Evolutionary conservation across 2,797 vertebrate species (phyloP).

Genomic region (Notolepis coatsorum): DNA sequence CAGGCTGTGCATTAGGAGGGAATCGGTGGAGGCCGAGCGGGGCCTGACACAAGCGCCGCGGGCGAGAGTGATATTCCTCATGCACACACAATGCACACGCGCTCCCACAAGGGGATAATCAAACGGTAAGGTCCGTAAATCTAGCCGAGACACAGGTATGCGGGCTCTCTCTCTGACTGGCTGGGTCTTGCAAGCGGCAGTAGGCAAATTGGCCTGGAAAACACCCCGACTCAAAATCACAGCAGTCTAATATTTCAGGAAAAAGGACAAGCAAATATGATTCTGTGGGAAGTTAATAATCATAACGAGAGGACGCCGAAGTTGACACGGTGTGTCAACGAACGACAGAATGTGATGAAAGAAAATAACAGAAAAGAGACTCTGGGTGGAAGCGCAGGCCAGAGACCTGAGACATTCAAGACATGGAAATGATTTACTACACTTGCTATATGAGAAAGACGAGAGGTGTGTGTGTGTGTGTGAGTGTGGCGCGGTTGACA

Average conservation of each 20-base stretch:
- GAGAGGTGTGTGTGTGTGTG: no score
- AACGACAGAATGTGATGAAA: no score
- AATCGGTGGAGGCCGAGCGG: conserved; percentile 23
- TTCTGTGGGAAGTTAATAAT: neutral
- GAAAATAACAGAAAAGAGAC: no score
- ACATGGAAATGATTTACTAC: no score
- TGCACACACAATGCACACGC: conserved; percentile 38
- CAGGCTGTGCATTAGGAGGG: conserved; percentile 19
- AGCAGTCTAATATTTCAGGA: conserved; percentile 13
- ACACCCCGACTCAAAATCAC: conserved; percentile 18
- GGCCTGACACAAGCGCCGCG: conserved; percentile 27
- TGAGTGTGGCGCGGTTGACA: no score
- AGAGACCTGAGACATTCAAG: no score
- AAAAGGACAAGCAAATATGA: neutral
- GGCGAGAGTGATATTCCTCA: no score
- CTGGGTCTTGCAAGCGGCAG: conserved; percentile 64
- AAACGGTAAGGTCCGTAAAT: conserved; percentile 71
- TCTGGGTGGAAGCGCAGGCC: no score
- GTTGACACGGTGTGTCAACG: no score
- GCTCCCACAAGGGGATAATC: conserved; percentile 51
- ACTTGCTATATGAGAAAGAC: no score
- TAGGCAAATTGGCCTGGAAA: conserved; percentile 36
- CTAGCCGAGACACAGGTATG: conserved; percentile 73
- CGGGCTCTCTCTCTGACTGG: conserved; percentile 54
- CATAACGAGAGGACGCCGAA: neutral